These are phyloP conservation scores for Turritopsis rubra DNA, from an alignment of 30 jellyfish, hydroid and myxozoan species.

Conservation along the genomic window DNA sequence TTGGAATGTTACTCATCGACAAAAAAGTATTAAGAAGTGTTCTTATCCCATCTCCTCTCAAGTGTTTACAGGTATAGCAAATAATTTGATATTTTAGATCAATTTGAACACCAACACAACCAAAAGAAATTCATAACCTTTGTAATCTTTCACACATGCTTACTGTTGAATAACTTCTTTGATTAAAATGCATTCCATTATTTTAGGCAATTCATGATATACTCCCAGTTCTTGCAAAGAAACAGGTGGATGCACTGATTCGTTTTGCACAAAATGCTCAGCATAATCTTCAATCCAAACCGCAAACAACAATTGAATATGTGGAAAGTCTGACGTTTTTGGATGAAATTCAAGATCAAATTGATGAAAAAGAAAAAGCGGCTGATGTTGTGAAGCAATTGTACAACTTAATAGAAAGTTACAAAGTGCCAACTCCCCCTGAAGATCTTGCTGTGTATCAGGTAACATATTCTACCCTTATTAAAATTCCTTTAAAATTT, in stretches of 20 bases:
- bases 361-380: constrained; percentile 80
- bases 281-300: constrained; percentile 54
- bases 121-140: no score
- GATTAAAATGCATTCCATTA: neutral
- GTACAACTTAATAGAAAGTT: constrained; percentile 78
- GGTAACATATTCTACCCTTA: constrained; percentile 42
- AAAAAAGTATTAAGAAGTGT: constrained; percentile 67
- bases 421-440: constrained; percentile 95
- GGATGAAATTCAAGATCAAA: constrained; percentile 82
- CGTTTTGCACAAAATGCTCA: constrained; percentile 75
- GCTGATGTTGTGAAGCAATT: constrained; percentile 80
- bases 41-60: constrained; percentile 85
- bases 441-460: constrained; percentile 96
- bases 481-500: no score
- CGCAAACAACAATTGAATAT: constrained; percentile 62
- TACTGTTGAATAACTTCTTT: neutral
- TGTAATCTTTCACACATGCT: neutral
- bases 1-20: constrained; percentile 91
- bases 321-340: constrained; percentile 73
- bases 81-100: neutral
- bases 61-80: constrained; percentile 79
- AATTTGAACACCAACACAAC: neutral
- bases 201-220: constrained; percentile 75
- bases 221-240: constrained; percentile 76
- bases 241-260: constrained; percentile 65